A percentile compares a stretch with the other conserved stretches of the same genome.
Evolutionary conservation across 2,888 invertebrate species (phyloP).

Genomic region (Lithodes maja): DNA sequence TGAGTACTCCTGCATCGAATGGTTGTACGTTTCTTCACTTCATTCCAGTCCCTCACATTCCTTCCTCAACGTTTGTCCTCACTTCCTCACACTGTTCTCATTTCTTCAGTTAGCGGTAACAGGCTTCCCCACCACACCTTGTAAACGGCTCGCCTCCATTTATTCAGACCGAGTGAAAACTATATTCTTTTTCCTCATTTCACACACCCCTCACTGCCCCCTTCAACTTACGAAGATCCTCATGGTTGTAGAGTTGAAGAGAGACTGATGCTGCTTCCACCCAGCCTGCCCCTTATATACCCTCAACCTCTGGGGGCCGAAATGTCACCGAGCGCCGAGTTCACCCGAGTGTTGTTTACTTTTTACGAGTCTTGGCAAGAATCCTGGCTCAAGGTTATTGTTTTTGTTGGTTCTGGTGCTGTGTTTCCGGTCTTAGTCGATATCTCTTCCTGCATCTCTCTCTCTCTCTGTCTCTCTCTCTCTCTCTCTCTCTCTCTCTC

Average conservation of each 20-base stretch:
- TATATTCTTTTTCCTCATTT: neutral
- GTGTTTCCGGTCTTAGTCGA: neutral
- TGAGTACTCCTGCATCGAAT: too few relatives aligned
- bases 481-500: neutral
- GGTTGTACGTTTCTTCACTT: neutral
- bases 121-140: neutral
- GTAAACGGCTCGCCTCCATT: neutral
- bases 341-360: neutral
- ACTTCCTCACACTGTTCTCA: neutral
- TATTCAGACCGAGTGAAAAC: neutral
- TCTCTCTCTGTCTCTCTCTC: constrained; percentile 4
- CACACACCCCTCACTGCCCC: neutral
- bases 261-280: neutral
- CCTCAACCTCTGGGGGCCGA: neutral
- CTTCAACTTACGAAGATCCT: neutral
- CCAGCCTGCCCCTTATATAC: neutral
- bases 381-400: too few relatives aligned
- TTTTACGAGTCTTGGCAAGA: neutral
- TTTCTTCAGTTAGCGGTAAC: neutral
- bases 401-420: neutral
- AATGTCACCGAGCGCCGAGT: neutral
- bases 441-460: neutral
- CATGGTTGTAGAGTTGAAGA: neutral
- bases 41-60: neutral
- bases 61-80: neutral